Evolutionary conservation across 2,113 vertebrate genomes (phyloP).

Genomic region (Odobenus rosmarus): DNA sequence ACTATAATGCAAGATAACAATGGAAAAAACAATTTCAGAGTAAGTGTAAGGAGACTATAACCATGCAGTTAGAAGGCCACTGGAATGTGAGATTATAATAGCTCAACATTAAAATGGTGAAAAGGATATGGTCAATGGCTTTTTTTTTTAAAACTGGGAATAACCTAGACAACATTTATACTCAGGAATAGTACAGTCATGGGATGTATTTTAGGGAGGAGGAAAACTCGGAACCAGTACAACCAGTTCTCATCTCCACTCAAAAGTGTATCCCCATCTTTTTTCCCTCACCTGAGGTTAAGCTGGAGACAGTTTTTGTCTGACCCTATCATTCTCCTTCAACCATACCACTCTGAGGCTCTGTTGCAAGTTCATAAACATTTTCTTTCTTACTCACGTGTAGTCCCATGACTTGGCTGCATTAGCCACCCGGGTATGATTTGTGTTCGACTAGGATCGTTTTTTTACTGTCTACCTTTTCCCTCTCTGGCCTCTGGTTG

Average conservation of each 20-base stretch:
- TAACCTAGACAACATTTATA: constrained; percentile 65
- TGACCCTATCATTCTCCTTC: constrained; percentile 60
- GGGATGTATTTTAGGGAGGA: constrained; percentile 24
- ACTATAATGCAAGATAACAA: constrained; percentile 82
- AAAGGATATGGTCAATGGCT: constrained; percentile 67
- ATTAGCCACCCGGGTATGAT: constrained; percentile 37
- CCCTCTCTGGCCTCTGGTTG: background rate
- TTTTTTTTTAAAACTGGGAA: constrained; percentile 67
- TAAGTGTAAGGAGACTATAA: constrained; percentile 77
- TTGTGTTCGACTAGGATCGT: background rate
- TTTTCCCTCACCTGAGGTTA: constrained; percentile 37
- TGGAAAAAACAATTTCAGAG: constrained; percentile 83
- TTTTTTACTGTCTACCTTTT: background rate
- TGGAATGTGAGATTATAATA: constrained; percentile 82
- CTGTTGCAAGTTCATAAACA: constrained; percentile 20
- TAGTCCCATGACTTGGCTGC: background rate
- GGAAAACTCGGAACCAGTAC: background rate
- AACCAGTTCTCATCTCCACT: constrained; percentile 43
- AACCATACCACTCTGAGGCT: constrained; percentile 6
- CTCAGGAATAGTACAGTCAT: constrained; percentile 61
- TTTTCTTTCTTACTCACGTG: constrained; percentile 44
- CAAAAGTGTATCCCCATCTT: background rate
- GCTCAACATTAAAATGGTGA: constrained; percentile 77
- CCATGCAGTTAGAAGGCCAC: constrained; percentile 79
- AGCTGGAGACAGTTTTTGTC: constrained; percentile 37